Evolutionary conservation across 2,888 invertebrate species (phyloP).

Genomic region (Vanessa cardui): DNA sequence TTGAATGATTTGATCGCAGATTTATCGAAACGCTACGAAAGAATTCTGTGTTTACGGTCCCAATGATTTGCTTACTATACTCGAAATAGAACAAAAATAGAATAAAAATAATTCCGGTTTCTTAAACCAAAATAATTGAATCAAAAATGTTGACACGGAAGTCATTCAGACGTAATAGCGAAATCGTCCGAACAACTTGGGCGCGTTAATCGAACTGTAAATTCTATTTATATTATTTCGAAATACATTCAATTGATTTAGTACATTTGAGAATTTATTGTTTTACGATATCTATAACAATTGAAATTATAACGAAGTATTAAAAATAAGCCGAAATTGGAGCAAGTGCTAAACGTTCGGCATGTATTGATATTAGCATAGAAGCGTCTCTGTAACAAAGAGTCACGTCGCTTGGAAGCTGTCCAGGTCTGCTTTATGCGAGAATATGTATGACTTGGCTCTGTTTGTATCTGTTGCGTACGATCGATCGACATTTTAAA

Average conservation of each 20-base stretch:
- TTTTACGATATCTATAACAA: not conserved
- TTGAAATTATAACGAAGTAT: not conserved
- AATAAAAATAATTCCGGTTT: too few relatives aligned
- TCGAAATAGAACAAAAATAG: not conserved
- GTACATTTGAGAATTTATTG: not conserved
- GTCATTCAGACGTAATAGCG: too few relatives aligned
- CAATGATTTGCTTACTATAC: not conserved
- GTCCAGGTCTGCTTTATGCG: slow-evolving; percentile 23
- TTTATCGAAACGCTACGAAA: slow-evolving; percentile 16
- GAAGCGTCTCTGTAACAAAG: not conserved
- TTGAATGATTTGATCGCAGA: slow-evolving; percentile 25
- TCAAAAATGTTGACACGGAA: too few relatives aligned
- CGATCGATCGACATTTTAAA: slow-evolving; percentile 14
- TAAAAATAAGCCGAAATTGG: not conserved
- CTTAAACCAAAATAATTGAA: too few relatives aligned
- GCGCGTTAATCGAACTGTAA: too few relatives aligned
- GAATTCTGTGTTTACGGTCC: slow-evolving; percentile 13
- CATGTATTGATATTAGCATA: slow-evolving; percentile 13
- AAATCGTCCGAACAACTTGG: too few relatives aligned
- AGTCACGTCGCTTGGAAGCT: slow-evolving; percentile 27
- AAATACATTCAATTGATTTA: too few relatives aligned
- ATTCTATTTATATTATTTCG: too few relatives aligned
- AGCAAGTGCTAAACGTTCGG: not conserved
- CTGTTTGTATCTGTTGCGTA: slow-evolving; percentile 25
- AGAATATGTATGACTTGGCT: slow-evolving; percentile 22